Evolutionary conservation across 2,888 invertebrate genomes (phyloP), one percentile per base, ranked within the genome.

Genomic region (Ecdyonurus torrentis): DNA sequence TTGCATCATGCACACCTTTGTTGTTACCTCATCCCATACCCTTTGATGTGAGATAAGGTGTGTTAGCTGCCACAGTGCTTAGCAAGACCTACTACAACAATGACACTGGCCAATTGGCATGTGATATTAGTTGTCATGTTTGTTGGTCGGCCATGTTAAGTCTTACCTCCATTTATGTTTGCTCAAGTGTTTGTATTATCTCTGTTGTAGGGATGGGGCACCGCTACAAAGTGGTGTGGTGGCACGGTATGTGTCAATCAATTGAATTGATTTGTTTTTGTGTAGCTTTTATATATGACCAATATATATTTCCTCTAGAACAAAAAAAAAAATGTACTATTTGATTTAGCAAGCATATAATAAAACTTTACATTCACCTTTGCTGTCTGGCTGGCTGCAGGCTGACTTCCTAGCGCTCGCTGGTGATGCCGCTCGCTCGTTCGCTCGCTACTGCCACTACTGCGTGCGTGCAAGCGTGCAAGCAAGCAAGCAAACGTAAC

Each of bases 161-260:
- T 61, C 20, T 50, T 18, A 22, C 5, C 10, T 19, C 22, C 22
- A 19, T 18, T 58, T 52, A 52, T 25, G 23, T 50, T 64, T 61
- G 22, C 62, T 60, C 24, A 25, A 25, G 18, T 37, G 22, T 37
- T 5, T 37, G 37, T 37, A 37, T 37, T 63, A 61, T 66, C 64
- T 65, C 64, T 62, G 62, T 66, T 66, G 62, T 65, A 68, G 68
- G 68, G 68, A 68, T 68, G 68, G 67, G 68, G 59, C 67, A 67
- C 61, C 67, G 67, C 63, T 68, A 66, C 66, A 68, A 68, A 66
- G 63, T 65, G 63, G 62, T 65, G 50, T 68, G 67, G 67, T 66
- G 67, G 66, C 66, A 68, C 62, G 68, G 68, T 68, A 68, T 63
- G 66, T 66, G 58, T 62, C 50, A 15, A 37, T 37, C 37, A 37